Percentiles rank a stretch among this genome's conserved stretches.
phyloP scores from a whole-genome alignment of 2,113 vertebrate species.

The Calonectris borealis region DNA sequence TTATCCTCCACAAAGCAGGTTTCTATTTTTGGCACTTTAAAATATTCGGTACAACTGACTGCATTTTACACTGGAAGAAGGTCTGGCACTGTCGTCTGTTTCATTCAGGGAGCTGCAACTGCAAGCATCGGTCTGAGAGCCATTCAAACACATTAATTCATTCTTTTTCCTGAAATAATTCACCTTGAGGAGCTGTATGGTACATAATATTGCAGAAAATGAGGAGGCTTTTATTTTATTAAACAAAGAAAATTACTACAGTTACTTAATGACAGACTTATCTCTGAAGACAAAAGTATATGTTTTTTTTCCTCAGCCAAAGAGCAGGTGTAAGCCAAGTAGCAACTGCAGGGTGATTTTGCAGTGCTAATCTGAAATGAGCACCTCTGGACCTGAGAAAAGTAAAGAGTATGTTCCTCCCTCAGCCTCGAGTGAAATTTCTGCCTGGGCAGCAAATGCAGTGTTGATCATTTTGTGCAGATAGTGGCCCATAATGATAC shows the following conservation, averaged over 20 bases:
- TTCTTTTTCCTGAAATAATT: neutral
- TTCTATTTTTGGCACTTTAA: conserved; percentile 71
- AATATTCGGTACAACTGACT: conserved; percentile 59
- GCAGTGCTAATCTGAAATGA: neutral
- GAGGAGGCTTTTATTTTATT: neutral
- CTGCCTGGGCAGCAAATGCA: neutral
- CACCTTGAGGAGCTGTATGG: neutral
- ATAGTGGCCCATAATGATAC: neutral
- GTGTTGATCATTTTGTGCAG: neutral
- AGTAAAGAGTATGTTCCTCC: neutral
- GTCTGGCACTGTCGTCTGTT: conserved; percentile 37
- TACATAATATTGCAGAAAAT: neutral
- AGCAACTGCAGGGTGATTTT: neutral
- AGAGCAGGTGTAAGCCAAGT: neutral
- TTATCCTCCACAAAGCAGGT: conserved; percentile 50
- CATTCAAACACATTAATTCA: neutral
- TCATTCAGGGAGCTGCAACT: conserved; percentile 1
- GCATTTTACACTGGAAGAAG: conserved; percentile 37
- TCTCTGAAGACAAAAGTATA: neutral
- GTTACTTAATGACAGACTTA: neutral
- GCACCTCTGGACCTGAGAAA: neutral
- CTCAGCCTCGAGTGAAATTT: neutral
- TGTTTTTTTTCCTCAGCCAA: neutral
- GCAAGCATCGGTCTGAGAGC: neutral
- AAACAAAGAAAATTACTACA: neutral